Conservation (phyloP, 2,113 vertebrate genomes). For the Oceanodroma tethys region DNA sequence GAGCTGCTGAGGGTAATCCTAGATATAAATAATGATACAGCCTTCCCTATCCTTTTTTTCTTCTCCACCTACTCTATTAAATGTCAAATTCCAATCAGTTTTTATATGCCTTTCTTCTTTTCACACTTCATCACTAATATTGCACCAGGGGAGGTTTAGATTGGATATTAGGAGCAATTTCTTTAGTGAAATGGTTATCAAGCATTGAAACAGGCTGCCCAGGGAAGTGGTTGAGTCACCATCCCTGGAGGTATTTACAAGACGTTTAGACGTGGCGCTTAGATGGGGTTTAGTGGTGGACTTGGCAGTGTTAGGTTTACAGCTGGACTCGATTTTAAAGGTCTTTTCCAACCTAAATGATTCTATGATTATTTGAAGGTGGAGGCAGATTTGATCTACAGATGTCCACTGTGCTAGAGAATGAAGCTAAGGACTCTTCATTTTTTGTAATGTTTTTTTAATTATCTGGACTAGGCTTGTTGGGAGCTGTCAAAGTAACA, state of each 20-base stretch:
- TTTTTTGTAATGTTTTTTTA: neutral
- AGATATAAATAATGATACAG: neutral
- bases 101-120: neutral
- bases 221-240: neutral
- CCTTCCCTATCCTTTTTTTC: neutral
- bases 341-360: neutral
- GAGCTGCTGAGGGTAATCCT: neutral
- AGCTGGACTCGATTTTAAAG: neutral
- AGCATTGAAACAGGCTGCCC: neutral
- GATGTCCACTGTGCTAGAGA: neutral
- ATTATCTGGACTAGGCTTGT: neutral
- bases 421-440: neutral
- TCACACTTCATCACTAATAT: neutral
- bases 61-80: neutral
- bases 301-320: neutral
- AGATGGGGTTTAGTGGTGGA: neutral
- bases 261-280: too few species aligned
- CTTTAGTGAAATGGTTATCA: neutral
- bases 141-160: neutral
- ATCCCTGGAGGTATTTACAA: neutral
- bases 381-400: neutral
- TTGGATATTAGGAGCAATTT: neutral
- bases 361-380: neutral
- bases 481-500: neutral
- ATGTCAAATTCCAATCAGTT: neutral